Percentiles rank a stretch among this genome's conserved stretches.
Conservation (phyloP, 2,888 invertebrate genomes). For the Pristionchus arcanus region DNA sequence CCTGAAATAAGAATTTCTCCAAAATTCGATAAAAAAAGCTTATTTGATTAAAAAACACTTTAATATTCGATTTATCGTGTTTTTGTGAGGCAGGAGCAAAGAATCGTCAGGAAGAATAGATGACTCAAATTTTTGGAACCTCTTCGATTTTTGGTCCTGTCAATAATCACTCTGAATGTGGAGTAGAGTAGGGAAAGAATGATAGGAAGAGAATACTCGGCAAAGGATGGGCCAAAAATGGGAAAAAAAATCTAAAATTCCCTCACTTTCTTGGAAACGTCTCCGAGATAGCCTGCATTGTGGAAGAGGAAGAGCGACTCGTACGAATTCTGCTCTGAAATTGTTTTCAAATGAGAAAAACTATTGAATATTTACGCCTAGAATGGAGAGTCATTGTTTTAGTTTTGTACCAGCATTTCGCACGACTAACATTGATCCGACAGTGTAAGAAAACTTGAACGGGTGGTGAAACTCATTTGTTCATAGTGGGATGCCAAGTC, state of each 20-base stretch:
- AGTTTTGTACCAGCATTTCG: neutral
- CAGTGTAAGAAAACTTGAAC: neutral
- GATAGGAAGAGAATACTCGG: too few species aligned
- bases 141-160: too few species aligned
- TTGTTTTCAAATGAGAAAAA: neutral
- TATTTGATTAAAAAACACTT: too few species aligned
- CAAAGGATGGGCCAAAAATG: neutral
- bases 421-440: neutral
- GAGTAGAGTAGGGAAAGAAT: too few species aligned
- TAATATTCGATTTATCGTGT: too few species aligned
- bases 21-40: neutral
- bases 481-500: neutral
- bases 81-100: too few species aligned
- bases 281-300: conserved; percentile 55
- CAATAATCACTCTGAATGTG: too few species aligned
- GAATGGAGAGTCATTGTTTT: too few species aligned
- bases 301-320: conserved; percentile 51
- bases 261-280: conserved; percentile 53
- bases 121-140: too few species aligned
- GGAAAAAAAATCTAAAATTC: neutral
- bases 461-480: too few species aligned
- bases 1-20: neutral
- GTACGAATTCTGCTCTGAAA: conserved; percentile 37
- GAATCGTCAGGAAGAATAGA: too few species aligned
- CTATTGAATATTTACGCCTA: too few species aligned